These are phyloP conservation scores for Tetramorium bicarinatum DNA, from an alignment of 2,888 invertebrate genomes.

Conservation along the genomic window DNA sequence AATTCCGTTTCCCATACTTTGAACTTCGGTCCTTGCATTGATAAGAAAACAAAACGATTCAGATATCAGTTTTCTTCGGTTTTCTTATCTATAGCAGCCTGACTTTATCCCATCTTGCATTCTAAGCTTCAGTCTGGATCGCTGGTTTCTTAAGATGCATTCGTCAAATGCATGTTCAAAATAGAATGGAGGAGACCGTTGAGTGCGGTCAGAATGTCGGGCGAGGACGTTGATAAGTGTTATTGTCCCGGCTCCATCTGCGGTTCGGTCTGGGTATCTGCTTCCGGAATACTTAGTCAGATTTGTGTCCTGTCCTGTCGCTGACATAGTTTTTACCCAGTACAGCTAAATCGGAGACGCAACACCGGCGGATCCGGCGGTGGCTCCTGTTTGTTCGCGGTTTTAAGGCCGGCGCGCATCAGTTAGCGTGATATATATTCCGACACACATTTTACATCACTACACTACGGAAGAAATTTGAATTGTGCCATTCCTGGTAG, in stretches of 20 bases:
- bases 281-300: slow-evolving; percentile 79
- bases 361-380: slow-evolving; percentile 38
- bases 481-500: background rate
- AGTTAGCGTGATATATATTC: slow-evolving; percentile 4
- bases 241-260: slow-evolving; percentile 81
- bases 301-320: slow-evolving; percentile 64
- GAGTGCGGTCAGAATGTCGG: slow-evolving; percentile 74
- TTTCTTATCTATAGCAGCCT: background rate
- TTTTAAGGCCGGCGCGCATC: slow-evolving; percentile 22
- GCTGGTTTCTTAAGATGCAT: slow-evolving; percentile 22
- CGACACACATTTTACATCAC: background rate
- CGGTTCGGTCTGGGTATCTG: slow-evolving; percentile 75
- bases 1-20: background rate
- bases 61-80: background rate
- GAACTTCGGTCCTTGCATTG: background rate
- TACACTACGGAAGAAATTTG: background rate
- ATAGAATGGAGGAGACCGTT: slow-evolving; percentile 59
- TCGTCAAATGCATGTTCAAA: slow-evolving; percentile 54
- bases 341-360: slow-evolving; percentile 13
- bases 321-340: slow-evolving; percentile 55
- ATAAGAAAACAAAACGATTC: background rate
- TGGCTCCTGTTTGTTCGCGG: slow-evolving; percentile 43
- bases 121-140: background rate
- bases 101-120: background rate
- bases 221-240: slow-evolving; percentile 80